phyloP scores from a whole-genome alignment of 2,113 vertebrate genomes.

The Takifugu bimaculatus region DNA sequence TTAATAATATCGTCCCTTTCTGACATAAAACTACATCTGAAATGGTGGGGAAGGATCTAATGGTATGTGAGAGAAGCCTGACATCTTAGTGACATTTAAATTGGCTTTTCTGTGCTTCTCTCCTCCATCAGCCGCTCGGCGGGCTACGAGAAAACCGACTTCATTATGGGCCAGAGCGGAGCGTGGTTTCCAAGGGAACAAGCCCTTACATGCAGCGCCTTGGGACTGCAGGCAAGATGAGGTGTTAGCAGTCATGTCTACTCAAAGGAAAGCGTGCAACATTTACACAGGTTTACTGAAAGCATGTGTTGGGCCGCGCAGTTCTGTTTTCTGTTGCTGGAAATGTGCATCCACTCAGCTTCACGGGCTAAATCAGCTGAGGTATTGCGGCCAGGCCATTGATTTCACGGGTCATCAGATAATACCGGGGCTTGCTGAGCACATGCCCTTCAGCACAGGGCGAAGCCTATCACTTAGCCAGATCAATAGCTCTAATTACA shows the following conservation, averaged over 20 bases:
- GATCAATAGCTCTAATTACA: slow-evolving; percentile 72
- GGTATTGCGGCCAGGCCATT: slow-evolving; percentile 58
- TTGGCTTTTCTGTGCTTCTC: slow-evolving; percentile 30
- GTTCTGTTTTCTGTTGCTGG: slow-evolving; percentile 22
- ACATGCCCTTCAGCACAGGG: slow-evolving; percentile 61
- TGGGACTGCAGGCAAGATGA: slow-evolving; percentile 43
- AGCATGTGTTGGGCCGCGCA: slow-evolving; percentile 14
- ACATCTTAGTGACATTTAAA: slow-evolving; percentile 54
- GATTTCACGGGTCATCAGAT: slow-evolving; percentile 71
- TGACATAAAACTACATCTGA: not conserved
- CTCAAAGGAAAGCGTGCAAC: slow-evolving; percentile 38
- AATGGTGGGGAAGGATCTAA: slow-evolving; percentile 4
- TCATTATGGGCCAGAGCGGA: slow-evolving; percentile 61
- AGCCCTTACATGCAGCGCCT: slow-evolving; percentile 46
- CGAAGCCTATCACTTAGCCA: slow-evolving; percentile 66
- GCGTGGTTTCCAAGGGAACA: slow-evolving; percentile 74
- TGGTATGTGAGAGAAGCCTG: slow-evolving; percentile 36
- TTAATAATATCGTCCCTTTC: too few relatives aligned
- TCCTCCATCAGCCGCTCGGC: slow-evolving; percentile 48
- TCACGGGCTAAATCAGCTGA: slow-evolving; percentile 61
- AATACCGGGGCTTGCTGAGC: slow-evolving; percentile 60
- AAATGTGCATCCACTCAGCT: slow-evolving; percentile 34
- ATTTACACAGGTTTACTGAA: slow-evolving; percentile 34
- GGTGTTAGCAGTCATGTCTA: slow-evolving; percentile 47
- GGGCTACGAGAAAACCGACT: slow-evolving; percentile 47